Evolutionary conservation across 2,113 vertebrate genomes (phyloP).

Genomic region (Recurvirostra avosetta): DNA sequence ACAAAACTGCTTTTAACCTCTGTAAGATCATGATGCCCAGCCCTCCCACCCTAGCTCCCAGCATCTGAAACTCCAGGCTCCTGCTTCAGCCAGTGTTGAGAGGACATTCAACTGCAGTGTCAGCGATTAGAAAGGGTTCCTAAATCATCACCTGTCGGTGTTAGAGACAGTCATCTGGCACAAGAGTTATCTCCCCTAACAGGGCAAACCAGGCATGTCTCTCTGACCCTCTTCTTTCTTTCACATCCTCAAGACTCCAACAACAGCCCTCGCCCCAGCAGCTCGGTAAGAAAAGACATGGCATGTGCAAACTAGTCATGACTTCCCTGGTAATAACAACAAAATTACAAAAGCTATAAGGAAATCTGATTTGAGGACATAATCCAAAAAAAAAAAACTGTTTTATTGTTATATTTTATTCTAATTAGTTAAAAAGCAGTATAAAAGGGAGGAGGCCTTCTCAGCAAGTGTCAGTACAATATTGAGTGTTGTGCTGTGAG

Average conservation of each 20-base stretch:
- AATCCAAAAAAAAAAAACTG: no score
- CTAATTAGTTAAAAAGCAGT: neutral
- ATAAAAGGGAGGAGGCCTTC: neutral
- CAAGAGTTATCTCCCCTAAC: neutral
- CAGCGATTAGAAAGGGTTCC: neutral
- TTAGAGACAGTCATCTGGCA: neutral
- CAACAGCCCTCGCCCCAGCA: neutral
- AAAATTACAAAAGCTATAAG: neutral
- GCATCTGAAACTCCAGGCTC: neutral
- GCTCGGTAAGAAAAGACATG: neutral
- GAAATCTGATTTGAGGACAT: no score
- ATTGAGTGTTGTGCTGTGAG: neutral
- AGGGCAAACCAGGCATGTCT: neutral
- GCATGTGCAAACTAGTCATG: neutral
- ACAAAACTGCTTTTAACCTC: neutral
- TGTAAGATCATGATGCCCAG: neutral
- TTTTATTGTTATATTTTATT: neutral
- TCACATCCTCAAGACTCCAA: neutral
- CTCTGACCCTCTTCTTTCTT: neutral
- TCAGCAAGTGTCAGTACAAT: neutral
- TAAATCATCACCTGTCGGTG: neutral
- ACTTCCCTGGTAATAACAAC: neutral
- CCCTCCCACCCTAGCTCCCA: neutral
- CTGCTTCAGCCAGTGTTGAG: neutral
- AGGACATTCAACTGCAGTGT: neutral